Percentiles rank a stretch among this genome's conserved stretches.
Conservation (phyloP, 2,113 vertebrate species). For the Hemiscyllium ocellatum region DNA sequence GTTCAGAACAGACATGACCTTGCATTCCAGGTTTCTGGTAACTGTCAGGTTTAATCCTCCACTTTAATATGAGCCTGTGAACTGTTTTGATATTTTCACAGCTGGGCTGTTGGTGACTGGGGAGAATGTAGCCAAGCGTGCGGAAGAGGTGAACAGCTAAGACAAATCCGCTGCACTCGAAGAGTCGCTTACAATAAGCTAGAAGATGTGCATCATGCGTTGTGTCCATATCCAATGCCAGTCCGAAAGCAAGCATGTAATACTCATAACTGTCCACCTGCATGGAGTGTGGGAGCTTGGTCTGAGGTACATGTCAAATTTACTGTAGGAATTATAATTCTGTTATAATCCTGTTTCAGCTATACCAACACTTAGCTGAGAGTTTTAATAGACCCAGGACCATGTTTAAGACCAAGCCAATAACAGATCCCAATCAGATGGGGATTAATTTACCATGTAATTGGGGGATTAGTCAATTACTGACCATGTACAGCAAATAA, state of each 20-base stretch:
- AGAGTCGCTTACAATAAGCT: conserved; percentile 47
- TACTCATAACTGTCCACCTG: conserved; percentile 63
- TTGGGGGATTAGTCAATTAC: neutral
- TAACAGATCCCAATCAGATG: neutral
- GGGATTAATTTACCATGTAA: neutral
- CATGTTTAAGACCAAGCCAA: neutral
- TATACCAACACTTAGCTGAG: neutral
- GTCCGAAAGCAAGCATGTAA: conserved; percentile 59
- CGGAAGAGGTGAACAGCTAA: conserved; percentile 64
- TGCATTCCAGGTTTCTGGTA: conserved; percentile 31
- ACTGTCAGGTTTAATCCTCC: conserved; percentile 34
- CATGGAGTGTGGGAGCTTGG: conserved; percentile 70
- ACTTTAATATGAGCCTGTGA: conserved; percentile 25
- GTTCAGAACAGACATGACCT: neutral
- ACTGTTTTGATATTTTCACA: conserved; percentile 44
- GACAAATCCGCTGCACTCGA: conserved; percentile 62
- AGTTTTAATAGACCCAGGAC: neutral
- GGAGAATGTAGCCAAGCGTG: conserved; percentile 68
- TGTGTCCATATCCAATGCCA: conserved; percentile 56
- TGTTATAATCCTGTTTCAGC: neutral
- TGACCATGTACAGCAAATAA: neutral
- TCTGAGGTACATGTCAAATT: conserved; percentile 60
- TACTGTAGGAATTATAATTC: neutral
- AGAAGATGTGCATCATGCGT: conserved; percentile 50
- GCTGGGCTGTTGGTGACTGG: conserved; percentile 77